Percentiles rank a stretch among this genome's conserved stretches.
These are phyloP conservation scores for Alca torda DNA, from an alignment of 2,797 vertebrate genomes.

Conservation along the genomic window DNA sequence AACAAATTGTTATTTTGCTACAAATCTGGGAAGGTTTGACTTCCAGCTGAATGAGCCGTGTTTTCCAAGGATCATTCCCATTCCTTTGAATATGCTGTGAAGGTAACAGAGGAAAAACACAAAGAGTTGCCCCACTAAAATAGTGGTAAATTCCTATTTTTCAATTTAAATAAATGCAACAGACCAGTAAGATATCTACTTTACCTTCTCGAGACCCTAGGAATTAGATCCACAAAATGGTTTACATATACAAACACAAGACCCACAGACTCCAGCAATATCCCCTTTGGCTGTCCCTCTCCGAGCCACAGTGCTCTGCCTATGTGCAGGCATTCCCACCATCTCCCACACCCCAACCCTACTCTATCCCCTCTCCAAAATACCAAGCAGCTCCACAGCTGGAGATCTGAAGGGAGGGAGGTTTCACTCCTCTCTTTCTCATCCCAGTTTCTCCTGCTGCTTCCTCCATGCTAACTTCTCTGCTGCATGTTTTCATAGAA, in stretches of 20 bases:
- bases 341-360: not conserved
- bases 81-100: not conserved
- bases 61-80: not conserved
- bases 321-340: rapidly evolving
- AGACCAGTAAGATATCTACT: not conserved
- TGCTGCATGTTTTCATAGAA: not conserved
- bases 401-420: not conserved
- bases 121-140: not conserved
- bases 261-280: too few species aligned
- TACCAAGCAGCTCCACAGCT: not conserved
- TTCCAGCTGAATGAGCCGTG: not conserved
- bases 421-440: not conserved
- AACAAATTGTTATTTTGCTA: not conserved
- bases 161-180: not conserved
- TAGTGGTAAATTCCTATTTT: not conserved
- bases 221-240: not conserved
- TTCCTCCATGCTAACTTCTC: not conserved
- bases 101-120: not conserved
- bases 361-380: not conserved
- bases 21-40: not conserved
- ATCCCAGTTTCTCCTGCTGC: not conserved
- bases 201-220: not conserved
- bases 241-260: not conserved
- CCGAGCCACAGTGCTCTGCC: rapidly evolving
- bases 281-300: not conserved